phyloP scores from a whole-genome alignment of 1,140 invertebrate genomes.

The Drosophila tropicalis region DNA sequence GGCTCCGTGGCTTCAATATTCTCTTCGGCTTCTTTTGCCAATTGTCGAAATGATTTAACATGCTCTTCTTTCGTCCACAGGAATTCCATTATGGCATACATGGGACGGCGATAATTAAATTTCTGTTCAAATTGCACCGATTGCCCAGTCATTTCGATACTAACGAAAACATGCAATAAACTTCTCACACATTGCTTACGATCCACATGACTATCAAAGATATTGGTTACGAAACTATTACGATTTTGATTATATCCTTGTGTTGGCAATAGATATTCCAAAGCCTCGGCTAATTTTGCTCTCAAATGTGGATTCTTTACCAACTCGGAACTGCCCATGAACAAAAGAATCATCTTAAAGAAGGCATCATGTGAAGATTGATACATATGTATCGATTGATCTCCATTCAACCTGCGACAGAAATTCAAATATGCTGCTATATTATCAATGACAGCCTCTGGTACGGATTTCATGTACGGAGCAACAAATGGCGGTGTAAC shows the following conservation, averaged over 20 bases:
- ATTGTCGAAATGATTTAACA: constrained; percentile 88
- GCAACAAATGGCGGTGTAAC: constrained; percentile 65
- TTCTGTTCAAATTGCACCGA: constrained; percentile 98
- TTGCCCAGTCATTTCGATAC: constrained; percentile 98
- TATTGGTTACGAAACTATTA: constrained; percentile 86
- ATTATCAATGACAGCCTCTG: constrained; percentile 96
- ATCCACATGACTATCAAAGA: constrained; percentile 92
- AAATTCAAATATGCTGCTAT: constrained; percentile 91
- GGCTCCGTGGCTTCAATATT: constrained; percentile 96
- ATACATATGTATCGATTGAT: constrained; percentile 85
- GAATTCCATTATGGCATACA: constrained; percentile 97
- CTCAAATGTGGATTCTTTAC: constrained; percentile 97
- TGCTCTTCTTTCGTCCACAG: constrained; percentile 93
- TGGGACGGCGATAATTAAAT: constrained; percentile 97
- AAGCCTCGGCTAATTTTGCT: constrained; percentile 93
- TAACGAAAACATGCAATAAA: constrained; percentile 95
- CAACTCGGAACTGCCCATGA: constrained; percentile 90
- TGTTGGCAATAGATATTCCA: constrained; percentile 92
- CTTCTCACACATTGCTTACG: constrained; percentile 88
- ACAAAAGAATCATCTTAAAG: constrained; percentile 88
- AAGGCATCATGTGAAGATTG: constrained; percentile 84
- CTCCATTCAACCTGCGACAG: constrained; percentile 86
- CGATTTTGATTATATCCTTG: constrained; percentile 86
- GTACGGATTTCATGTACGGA: constrained; percentile 86
- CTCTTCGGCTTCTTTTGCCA: constrained; percentile 91